phyloP scores from a whole-genome alignment of 2,113 vertebrate species.

The Sphaerodactylus townsendi region DNA sequence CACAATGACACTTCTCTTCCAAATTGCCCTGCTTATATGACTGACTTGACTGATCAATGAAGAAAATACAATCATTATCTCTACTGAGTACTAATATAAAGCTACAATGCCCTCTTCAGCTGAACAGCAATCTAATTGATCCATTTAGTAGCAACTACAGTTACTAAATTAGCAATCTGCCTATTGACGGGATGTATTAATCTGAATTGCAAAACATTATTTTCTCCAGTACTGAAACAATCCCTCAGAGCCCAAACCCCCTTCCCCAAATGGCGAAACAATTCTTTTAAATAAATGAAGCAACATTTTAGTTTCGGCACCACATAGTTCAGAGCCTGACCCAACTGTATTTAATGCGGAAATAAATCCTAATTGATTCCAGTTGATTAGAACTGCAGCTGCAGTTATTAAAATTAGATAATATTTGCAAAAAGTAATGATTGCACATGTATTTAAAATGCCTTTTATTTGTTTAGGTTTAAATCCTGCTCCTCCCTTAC shows the following conservation, averaged over 20 bases:
- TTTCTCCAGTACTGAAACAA: slow-evolving; percentile 34
- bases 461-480: too few relatives aligned
- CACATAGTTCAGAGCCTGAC: background rate
- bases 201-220: slow-evolving; percentile 43
- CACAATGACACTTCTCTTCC: background rate
- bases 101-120: slow-evolving; percentile 42
- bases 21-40: background rate
- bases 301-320: background rate
- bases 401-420: background rate
- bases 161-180: slow-evolving; percentile 30
- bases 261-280: background rate
- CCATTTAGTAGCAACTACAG: slow-evolving; percentile 46
- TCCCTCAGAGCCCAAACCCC: background rate
- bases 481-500: too few relatives aligned
- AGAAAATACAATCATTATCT: slow-evolving; percentile 10
- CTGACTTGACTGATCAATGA: background rate
- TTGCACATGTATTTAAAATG: too few relatives aligned
- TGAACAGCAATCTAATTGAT: slow-evolving; percentile 56
- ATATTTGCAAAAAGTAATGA: background rate
- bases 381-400: background rate
- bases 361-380: background rate
- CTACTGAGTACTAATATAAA: background rate
- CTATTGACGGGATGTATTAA: slow-evolving; percentile 21
- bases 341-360: background rate
- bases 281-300: background rate